Evolutionary conservation across 2,797 vertebrate species (phyloP).

Genomic region (Sparidentex hasta): DNA sequence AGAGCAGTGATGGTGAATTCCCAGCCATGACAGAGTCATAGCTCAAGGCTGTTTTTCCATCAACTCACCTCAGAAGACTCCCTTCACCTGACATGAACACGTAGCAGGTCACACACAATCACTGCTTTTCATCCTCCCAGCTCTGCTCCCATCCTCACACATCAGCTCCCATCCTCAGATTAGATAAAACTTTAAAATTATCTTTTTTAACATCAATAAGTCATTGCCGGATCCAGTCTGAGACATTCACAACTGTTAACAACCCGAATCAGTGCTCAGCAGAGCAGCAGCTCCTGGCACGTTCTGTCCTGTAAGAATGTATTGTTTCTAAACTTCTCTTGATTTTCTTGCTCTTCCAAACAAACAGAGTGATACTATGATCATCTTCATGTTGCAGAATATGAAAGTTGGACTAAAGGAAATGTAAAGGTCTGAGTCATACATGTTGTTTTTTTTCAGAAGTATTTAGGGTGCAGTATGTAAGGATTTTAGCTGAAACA

Average conservation of each 20-base stretch:
- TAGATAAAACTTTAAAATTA: conserved; percentile 38
- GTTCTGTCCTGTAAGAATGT: conserved; percentile 17
- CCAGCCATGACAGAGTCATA: conserved; percentile 28
- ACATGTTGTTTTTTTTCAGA: too few species aligned
- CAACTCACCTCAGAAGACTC: conserved; percentile 28
- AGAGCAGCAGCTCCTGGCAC: conserved; percentile 2
- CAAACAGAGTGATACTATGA: neutral
- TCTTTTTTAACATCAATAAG: conserved; percentile 50
- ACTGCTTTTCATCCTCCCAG: conserved; percentile 13
- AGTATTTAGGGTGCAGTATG: too few species aligned
- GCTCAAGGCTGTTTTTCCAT: conserved; percentile 54
- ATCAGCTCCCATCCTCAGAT: conserved; percentile 19
- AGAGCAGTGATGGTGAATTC: conserved; percentile 44
- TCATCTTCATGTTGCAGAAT: neutral
- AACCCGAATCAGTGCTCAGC: conserved; percentile 11
- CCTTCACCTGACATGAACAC: conserved; percentile 40
- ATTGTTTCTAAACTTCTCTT: conserved; percentile 12
- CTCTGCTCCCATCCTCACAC: conserved; percentile 12
- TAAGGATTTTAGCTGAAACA: too few species aligned
- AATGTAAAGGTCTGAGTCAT: neutral
- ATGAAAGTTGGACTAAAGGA: neutral
- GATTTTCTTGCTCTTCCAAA: neutral
- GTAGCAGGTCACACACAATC: conserved; percentile 33
- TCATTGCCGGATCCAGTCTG: conserved; percentile 28
- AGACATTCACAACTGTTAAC: conserved; percentile 34